phyloP scores from a whole-genome alignment of 2,113 vertebrate genomes.

The Dipodomys stephensi region DNA sequence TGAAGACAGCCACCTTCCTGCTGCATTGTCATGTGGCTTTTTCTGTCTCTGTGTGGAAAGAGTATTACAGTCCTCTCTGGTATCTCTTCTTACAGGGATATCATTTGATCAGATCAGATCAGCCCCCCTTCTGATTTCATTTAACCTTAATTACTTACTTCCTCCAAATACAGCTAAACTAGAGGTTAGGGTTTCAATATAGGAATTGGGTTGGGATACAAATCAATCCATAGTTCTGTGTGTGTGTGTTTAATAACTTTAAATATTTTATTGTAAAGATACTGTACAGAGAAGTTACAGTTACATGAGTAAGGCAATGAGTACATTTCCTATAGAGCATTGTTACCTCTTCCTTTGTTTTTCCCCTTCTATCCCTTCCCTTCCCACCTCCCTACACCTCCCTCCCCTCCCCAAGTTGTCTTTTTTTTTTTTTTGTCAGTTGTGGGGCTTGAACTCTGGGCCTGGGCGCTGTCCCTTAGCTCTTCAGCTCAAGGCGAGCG shows the following conservation, averaged over 20 bases:
- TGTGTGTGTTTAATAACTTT: background rate
- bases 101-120: constrained; percentile 1
- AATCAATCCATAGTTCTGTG: background rate
- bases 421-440: too few species aligned
- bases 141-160: constrained; percentile 46
- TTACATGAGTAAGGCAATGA: too few species aligned
- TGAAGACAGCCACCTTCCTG: constrained; percentile 9
- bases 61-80: background rate
- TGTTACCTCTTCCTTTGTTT: too few species aligned
- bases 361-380: too few species aligned
- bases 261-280: too few species aligned
- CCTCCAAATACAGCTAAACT: background rate
- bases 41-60: background rate
- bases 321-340: too few species aligned
- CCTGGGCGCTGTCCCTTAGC: too few species aligned
- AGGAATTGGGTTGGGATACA: background rate
- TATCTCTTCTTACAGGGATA: constrained; percentile 13
- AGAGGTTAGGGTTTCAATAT: constrained; percentile 22
- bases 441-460: too few species aligned
- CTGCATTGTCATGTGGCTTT: background rate
- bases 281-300: too few species aligned
- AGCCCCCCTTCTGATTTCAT: background rate
- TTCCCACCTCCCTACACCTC: too few species aligned
- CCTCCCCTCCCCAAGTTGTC: too few species aligned
- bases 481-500: too few species aligned